A percentile compares a stretch with the other conserved stretches of the same genome.
Conservation (phyloP, 2,888 invertebrate genomes). For the Metalampra italica region DNA sequence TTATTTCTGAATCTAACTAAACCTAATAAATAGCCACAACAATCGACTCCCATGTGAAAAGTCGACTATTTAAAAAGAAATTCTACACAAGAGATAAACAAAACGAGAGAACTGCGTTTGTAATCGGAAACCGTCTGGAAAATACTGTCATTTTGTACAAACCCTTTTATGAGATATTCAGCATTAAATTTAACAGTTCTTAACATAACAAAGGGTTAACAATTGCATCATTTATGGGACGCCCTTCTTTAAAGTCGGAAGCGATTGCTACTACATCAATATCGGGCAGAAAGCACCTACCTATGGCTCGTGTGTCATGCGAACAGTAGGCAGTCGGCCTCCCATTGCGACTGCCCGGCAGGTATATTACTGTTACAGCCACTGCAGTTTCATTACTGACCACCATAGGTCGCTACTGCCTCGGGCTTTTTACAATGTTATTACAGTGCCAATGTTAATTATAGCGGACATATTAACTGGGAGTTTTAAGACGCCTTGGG, state of each 20-base stretch:
- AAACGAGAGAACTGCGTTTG: not conserved
- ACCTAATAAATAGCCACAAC: too few species aligned
- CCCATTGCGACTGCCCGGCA: constrained; percentile 24
- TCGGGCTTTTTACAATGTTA: constrained; percentile 17
- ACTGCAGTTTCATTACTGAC: constrained; percentile 22
- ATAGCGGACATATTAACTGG: constrained; percentile 33
- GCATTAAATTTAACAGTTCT: not conserved
- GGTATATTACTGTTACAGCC: constrained; percentile 14
- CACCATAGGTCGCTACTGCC: constrained; percentile 14
- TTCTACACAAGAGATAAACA: too few species aligned
- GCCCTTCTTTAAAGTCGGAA: constrained; percentile 3
- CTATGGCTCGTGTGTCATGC: too few species aligned
- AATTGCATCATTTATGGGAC: constrained; percentile 10
- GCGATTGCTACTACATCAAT: constrained; percentile 5
- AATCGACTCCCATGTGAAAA: too few species aligned
- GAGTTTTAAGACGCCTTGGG: constrained; percentile 14
- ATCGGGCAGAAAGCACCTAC: not conserved
- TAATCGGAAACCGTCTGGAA: not conserved
- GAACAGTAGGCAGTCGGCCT: constrained; percentile 16
- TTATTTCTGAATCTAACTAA: too few species aligned
- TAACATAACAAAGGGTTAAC: not conserved
- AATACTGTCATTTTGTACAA: not conserved
- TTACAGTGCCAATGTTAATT: constrained; percentile 32
- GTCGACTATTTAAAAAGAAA: not conserved
- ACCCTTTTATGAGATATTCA: not conserved